Percentiles rank a stretch among this genome's conserved stretches.
Evolutionary conservation across 2,113 vertebrate genomes (phyloP).

Genomic region (Brevimyrus niger): DNA sequence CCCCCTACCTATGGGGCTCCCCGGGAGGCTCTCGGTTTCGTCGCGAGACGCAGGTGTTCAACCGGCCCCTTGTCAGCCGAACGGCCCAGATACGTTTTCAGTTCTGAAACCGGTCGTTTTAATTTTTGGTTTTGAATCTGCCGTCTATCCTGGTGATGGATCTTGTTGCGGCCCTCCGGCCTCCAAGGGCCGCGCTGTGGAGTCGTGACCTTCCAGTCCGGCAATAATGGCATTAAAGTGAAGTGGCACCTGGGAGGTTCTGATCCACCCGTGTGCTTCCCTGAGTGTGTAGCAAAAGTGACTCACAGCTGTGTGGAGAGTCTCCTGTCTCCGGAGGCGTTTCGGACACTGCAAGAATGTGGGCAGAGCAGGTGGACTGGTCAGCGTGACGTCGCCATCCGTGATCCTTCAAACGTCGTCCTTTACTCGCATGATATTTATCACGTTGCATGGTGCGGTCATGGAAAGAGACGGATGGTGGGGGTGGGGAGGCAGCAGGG

Average conservation of each 20-base stretch:
- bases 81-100: neutral
- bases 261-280: neutral
- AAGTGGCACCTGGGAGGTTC: neutral
- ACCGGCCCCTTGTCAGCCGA: neutral
- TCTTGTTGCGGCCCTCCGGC: neutral
- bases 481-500: neutral
- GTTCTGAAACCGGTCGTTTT: neutral
- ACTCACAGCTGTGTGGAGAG: neutral
- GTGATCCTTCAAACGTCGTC: neutral
- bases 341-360: neutral
- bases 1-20: neutral
- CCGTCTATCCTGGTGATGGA: neutral
- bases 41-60: neutral
- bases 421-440: neutral
- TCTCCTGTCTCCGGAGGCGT: neutral
- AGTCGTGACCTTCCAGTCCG: neutral
- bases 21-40: neutral
- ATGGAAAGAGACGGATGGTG: neutral
- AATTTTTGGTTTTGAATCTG: neutral
- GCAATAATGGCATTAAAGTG: neutral
- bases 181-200: neutral
- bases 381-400: neutral
- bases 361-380: neutral
- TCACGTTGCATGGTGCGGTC: neutral
- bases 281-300: neutral